phyloP scores from a whole-genome alignment of 1,140 invertebrate genomes.

The Saccostrea cuccullata region DNA sequence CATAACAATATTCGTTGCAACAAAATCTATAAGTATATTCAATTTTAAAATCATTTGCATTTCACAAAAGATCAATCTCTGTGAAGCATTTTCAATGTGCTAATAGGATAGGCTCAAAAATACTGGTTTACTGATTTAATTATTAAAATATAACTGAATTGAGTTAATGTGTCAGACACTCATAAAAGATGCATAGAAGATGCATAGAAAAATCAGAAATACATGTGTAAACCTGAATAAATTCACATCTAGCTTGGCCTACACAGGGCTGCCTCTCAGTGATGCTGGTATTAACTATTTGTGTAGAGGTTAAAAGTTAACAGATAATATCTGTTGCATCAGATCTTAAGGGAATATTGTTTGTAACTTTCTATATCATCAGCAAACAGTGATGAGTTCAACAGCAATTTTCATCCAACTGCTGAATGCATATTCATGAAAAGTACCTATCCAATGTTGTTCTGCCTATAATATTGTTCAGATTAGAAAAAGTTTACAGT shows the following conservation, averaged over 20 bases:
- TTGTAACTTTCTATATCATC: neutral
- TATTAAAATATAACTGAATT: no score
- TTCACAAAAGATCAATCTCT: neutral
- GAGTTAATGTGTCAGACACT: neutral
- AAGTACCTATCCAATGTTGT: no score
- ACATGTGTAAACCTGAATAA: neutral
- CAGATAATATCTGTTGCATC: neutral
- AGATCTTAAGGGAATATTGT: neutral
- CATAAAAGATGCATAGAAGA: neutral
- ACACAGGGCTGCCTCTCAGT: neutral
- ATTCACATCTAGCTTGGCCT: neutral
- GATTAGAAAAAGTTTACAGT: no score
- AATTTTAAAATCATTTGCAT: no score
- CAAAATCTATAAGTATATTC: no score
- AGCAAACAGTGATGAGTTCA: neutral
- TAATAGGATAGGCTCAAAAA: no score
- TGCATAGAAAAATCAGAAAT: neutral
- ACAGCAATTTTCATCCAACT: no score
- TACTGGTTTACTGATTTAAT: no score
- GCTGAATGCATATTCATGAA: no score
- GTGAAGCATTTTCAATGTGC: neutral
- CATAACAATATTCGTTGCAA: no score
- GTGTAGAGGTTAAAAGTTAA: neutral
- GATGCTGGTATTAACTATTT: neutral
- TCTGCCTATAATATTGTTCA: no score